Evolutionary conservation across 2,113 vertebrate genomes (phyloP).

Genomic region (Malurus cyaneus): DNA sequence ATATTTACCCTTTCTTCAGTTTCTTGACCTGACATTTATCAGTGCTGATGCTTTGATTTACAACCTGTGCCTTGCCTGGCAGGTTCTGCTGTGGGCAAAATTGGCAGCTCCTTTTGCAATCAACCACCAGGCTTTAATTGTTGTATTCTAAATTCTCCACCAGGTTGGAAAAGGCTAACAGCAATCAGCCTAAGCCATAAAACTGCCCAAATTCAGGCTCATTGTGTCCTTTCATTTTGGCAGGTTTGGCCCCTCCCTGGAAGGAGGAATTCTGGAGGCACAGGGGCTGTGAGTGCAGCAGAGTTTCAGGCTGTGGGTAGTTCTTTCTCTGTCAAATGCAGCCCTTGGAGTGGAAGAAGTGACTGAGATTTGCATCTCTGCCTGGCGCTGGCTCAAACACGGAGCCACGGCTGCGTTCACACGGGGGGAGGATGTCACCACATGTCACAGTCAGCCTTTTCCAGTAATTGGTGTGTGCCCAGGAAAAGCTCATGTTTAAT

Average conservation of each 20-base stretch:
- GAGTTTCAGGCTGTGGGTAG: not conserved
- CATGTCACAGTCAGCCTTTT: not conserved
- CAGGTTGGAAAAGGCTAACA: not conserved
- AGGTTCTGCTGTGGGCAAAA: not conserved
- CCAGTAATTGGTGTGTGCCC: not conserved
- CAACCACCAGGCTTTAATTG: not conserved
- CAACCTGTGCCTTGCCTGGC: not conserved
- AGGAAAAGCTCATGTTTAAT: not conserved
- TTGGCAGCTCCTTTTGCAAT: not conserved
- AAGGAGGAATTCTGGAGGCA: not conserved
- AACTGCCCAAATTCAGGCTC: not conserved
- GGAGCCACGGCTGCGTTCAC: not conserved
- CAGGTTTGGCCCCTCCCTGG: not conserved
- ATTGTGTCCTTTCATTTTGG: not conserved
- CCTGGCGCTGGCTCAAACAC: not conserved
- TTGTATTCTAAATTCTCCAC: not conserved
- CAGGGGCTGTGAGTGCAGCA: not conserved
- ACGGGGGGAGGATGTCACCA: not conserved
- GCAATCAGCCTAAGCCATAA: not conserved
- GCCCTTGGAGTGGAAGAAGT: not conserved
- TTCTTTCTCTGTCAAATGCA: not conserved
- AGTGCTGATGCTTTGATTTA: not conserved
- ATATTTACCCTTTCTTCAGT: not conserved
- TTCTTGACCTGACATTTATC: not conserved
- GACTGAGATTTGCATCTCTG: constrained; percentile 3